Evolutionary conservation across 2,888 invertebrate genomes (phyloP).

Genomic region (Pyrochroa serraticornis): DNA sequence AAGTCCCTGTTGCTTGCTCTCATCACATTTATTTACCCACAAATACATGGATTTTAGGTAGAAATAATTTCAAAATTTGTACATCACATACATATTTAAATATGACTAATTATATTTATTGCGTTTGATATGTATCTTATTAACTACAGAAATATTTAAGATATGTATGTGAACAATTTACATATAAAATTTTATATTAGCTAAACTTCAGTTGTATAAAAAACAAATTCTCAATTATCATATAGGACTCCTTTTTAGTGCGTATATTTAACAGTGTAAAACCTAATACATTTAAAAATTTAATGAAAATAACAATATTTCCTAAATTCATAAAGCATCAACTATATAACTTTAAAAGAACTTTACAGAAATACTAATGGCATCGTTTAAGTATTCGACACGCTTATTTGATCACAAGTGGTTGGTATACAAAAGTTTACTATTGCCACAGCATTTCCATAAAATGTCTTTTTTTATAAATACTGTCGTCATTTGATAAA

Average conservation of each 20-base stretch:
- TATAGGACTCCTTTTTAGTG: slow-evolving; percentile 43
- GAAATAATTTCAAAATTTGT: slow-evolving; percentile 46
- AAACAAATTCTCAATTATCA: slow-evolving; percentile 42
- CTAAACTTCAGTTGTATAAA: slow-evolving; percentile 46
- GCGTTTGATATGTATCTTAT: slow-evolving; percentile 39
- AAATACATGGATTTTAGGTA: slow-evolving; percentile 50
- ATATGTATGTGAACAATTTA: slow-evolving; percentile 34
- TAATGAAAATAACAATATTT: slow-evolving; percentile 36
- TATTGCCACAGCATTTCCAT: slow-evolving; percentile 18
- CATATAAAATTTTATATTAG: slow-evolving; percentile 40
- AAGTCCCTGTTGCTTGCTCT: slow-evolving; percentile 23
- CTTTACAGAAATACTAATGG: not conserved
- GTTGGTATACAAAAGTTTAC: slow-evolving; percentile 10
- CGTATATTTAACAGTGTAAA: slow-evolving; percentile 50
- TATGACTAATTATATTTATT: slow-evolving; percentile 38
- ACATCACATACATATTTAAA: slow-evolving; percentile 39
- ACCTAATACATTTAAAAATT: slow-evolving; percentile 43
- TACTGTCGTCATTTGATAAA: slow-evolving; percentile 4
- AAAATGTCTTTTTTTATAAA: slow-evolving; percentile 12
- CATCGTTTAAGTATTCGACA: not conserved
- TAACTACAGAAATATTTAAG: slow-evolving; percentile 26
- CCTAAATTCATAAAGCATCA: slow-evolving; percentile 16
- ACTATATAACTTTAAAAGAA: slow-evolving; percentile 8
- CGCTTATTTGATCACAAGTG: slow-evolving; percentile 15
- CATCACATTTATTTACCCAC: slow-evolving; percentile 52